A percentile compares a stretch with the other conserved stretches of the same genome.
Conservation (phyloP, 37 sponge, comb jelly and placozoan genomes). For the Spongia lamella region DNA sequence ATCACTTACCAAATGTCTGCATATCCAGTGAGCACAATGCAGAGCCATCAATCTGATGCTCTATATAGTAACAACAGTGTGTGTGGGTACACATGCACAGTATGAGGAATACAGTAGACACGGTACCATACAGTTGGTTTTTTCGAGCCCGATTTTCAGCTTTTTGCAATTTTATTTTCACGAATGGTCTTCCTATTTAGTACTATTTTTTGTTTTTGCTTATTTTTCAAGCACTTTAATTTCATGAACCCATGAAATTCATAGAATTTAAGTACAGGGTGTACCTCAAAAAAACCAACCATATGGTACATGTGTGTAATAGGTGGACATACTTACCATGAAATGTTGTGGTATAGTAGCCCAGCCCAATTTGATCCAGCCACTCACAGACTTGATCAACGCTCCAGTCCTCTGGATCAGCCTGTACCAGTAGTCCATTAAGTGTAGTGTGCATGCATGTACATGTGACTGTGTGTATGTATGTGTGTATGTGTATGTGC, state of each 20-base stretch:
- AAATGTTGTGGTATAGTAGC: constrained; percentile 36
- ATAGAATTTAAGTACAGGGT: too few species aligned
- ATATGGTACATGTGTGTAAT: too few species aligned
- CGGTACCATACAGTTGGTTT: too few species aligned
- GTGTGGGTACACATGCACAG: too few species aligned
- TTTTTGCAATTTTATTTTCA: too few species aligned
- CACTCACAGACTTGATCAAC: constrained; percentile 60
- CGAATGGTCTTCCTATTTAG: too few species aligned
- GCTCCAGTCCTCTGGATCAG: constrained; percentile 47
- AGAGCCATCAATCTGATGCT: constrained; percentile 27
- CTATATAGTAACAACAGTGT: background rate
- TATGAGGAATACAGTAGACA: too few species aligned
- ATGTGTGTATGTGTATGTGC: constrained; percentile 23
- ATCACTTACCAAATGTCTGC: constrained; percentile 30
- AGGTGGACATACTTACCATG: constrained; percentile 4
- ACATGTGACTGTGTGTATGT: constrained; percentile 30
- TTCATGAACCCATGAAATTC: too few species aligned
- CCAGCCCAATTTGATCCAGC: constrained; percentile 51
- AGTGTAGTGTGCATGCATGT: constrained; percentile 18
- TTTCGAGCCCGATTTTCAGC: too few species aligned
- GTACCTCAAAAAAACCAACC: too few species aligned
- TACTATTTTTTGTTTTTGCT: too few species aligned
- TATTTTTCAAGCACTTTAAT: too few species aligned
- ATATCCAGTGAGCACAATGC: constrained; percentile 11
- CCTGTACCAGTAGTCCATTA: constrained; percentile 7